Conservation (phyloP, 2,888 invertebrate species). For the Cataglyphis albicans region DNA sequence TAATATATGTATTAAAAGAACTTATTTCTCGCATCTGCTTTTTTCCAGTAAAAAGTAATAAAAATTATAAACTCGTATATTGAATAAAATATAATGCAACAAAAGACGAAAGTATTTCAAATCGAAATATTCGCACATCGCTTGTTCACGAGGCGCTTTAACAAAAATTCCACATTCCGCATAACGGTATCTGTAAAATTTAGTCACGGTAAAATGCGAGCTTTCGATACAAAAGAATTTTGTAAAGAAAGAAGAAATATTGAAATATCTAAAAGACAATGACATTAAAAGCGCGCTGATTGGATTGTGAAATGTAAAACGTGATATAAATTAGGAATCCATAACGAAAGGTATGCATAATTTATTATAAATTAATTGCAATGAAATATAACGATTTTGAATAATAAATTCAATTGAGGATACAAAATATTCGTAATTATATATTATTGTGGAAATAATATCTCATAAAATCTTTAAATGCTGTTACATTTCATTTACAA, state of each 20-base stretch:
- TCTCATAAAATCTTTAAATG: slow-evolving; percentile 8
- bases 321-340: slow-evolving; percentile 27
- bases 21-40: not conserved
- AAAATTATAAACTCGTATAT: slow-evolving; percentile 15
- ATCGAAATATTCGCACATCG: slow-evolving; percentile 42
- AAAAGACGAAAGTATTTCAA: slow-evolving; percentile 38
- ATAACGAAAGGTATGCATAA: not conserved
- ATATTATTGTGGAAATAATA: not conserved
- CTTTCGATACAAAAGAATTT: slow-evolving; percentile 41
- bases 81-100: slow-evolving; percentile 38
- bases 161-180: slow-evolving; percentile 33
- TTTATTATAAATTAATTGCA: not conserved
- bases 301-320: slow-evolving; percentile 3
- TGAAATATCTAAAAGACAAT: slow-evolving; percentile 42
- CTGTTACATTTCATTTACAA: not conserved
- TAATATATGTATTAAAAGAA: not conserved
- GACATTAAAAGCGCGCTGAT: not conserved
- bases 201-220: slow-evolving; percentile 42
- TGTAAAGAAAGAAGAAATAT: slow-evolving; percentile 41
- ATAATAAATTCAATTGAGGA: not conserved
- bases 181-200: slow-evolving; percentile 47
- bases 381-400: not conserved
- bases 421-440: not conserved
- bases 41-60: not conserved
- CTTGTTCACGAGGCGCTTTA: slow-evolving; percentile 37